Base-by-base conservation (phyloP, 2,888 invertebrate species). In the Meganola albula region DNA sequence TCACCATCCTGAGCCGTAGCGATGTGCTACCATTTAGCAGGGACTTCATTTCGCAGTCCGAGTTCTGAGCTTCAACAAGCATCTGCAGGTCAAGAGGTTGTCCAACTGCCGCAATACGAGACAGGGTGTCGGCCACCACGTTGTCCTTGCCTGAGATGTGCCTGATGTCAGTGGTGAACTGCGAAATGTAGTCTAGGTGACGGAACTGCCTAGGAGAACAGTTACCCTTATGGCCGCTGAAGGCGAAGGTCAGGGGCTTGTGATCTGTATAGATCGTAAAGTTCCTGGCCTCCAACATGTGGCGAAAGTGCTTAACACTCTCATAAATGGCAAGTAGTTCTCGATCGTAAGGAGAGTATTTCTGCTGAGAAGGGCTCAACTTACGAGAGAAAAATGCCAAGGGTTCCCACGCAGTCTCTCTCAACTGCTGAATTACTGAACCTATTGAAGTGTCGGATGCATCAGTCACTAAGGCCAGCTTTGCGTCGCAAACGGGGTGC, bases 61-160 rank as follows among this genome's bases (percentile, higher is more conserved):
- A n/a, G n/a, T n/a, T n/a, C n/a, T n/a, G n/a, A n/a, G n/a, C n/a
- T n/a, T n/a, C n/a, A n/a, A n/a, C n/a, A n/a, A n/a, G n/a, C n/a
- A n/a, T n/a, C n/a, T n/a, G n/a, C n/a, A n/a, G n/a, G n/a, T n/a
- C n/a, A n/a, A n/a, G n/a, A n/a, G n/a, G n/a, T n/a, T n/a, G n/a
- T n/a, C n/a, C n/a, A n/a, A n/a, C n/a, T n/a, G n/a, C n/a, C n/a
- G n/a, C 38, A 2, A 48, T 27, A 1, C 47, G 27, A 10, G 46
- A 53, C 27, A 53, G 16, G 0, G 48, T 34, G 13, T 50, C 49
- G n/a, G 49, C 53, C 1, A 44, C 44, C 3, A 16, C 5, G 25
- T 52, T 49, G 0, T 36, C 13, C 29, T 42, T 31, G 1, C 45
- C 45, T 8, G 37, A 6, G 5, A 44, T 27, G 30, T 48, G 48